Percentiles rank a stretch among this genome's conserved stretches.
These are phyloP conservation scores for Myotis yumanensis DNA, from an alignment of 2,113 vertebrate genomes.

Conservation along the genomic window DNA sequence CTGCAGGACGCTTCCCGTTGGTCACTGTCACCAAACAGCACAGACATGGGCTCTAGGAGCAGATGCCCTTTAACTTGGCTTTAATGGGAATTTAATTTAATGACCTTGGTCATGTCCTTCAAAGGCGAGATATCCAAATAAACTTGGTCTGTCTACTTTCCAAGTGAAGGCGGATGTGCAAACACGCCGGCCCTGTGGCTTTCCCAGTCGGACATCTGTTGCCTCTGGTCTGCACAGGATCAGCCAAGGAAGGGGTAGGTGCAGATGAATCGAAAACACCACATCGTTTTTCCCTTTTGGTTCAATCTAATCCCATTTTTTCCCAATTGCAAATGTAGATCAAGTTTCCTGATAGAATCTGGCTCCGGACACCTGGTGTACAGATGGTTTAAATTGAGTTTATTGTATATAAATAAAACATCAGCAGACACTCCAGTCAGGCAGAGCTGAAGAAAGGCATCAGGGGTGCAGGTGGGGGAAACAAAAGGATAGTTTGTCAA, in stretches of 20 bases:
- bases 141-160: background rate
- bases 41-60: background rate
- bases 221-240: background rate
- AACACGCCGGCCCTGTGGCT: background rate
- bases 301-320: constrained; percentile 36
- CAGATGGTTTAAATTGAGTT: constrained; percentile 38
- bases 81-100: background rate
- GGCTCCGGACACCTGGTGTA: background rate
- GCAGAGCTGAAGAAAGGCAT: background rate
- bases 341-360: constrained; percentile 39
- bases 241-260: background rate
- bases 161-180: background rate
- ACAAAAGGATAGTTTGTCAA: background rate
- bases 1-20: background rate
- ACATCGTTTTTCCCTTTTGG: background rate
- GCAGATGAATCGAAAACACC: background rate
- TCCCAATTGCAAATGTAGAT: background rate
- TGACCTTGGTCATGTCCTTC: background rate
- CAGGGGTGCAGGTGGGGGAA: background rate
- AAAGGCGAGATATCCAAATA: background rate
- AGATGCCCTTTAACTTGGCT: background rate
- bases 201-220: background rate
- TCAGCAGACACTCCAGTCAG: background rate
- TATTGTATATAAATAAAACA: constrained; percentile 37
- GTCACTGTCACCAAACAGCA: background rate